Conservation (phyloP, 2,113 vertebrate species). For the Sinosuthora webbiana region DNA sequence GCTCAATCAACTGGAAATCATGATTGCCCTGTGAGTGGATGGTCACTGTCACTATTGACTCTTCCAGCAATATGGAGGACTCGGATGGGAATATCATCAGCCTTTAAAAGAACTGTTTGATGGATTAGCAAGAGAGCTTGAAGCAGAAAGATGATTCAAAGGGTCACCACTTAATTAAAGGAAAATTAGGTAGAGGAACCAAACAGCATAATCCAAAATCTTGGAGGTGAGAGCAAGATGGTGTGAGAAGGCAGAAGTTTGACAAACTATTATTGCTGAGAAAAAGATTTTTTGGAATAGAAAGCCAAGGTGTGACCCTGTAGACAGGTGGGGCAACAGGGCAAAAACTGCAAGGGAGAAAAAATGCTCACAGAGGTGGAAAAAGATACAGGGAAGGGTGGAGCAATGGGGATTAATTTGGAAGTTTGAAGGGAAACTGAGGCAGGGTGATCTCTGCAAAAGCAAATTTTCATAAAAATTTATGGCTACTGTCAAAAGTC, state of each 20-base stretch:
- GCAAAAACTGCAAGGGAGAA: background rate
- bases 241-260: background rate
- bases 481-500: background rate
- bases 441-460: background rate
- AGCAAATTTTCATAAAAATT: background rate
- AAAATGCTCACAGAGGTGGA: background rate
- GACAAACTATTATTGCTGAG: background rate
- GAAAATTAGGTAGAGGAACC: background rate
- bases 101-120: background rate
- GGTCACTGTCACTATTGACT: background rate
- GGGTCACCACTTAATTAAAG: background rate
- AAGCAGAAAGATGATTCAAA: background rate
- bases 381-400: background rate
- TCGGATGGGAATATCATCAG: background rate
- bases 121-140: background rate
- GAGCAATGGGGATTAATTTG: background rate
- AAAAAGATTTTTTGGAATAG: background rate
- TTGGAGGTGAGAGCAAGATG: background rate
- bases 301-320: background rate
- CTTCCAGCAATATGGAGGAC: background rate
- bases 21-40: background rate
- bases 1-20: background rate
- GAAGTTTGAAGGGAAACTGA: background rate
- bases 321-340: background rate
- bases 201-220: background rate